phyloP scores from a whole-genome alignment of 1,140 invertebrate species.

The Drosophila aff. region DNA sequence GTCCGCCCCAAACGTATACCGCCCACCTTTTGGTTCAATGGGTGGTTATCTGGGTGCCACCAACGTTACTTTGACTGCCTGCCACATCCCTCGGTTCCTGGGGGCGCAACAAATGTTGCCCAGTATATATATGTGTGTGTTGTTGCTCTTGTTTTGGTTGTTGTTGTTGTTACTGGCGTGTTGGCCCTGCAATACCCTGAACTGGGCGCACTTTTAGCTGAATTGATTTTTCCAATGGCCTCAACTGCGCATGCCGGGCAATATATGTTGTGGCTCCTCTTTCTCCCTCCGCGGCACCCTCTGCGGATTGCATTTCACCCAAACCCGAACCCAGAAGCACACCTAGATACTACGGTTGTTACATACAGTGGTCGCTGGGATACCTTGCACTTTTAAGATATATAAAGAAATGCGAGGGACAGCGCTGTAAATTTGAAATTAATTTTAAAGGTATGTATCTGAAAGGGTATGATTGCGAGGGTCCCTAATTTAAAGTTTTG shows the following conservation, averaged over 20 bases:
- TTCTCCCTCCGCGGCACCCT: not conserved
- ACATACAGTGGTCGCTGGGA: constrained; percentile 4
- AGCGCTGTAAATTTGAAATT: not conserved
- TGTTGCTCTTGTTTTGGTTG: constrained; percentile 25
- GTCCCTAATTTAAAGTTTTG: too few relatives aligned
- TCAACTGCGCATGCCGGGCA: constrained; percentile 79
- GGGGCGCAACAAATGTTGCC: constrained; percentile 48
- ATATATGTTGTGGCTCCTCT: constrained; percentile 13
- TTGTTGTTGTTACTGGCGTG: constrained; percentile 19
- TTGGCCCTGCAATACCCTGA: constrained; percentile 60
- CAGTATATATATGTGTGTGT: constrained; percentile 10
- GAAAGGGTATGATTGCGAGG: too few relatives aligned
- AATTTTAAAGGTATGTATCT: too few relatives aligned
- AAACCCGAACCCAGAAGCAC: constrained; percentile 3
- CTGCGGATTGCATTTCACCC: constrained; percentile 24
- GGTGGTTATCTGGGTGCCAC: constrained; percentile 18
- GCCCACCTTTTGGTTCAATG: constrained; percentile 30
- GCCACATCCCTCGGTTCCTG: constrained; percentile 7
- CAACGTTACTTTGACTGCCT: constrained; percentile 42
- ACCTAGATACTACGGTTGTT: constrained; percentile 1
- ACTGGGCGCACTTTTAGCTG: constrained; percentile 82
- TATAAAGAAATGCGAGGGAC: not conserved
- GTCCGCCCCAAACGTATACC: constrained; percentile 14
- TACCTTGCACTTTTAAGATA: not conserved
- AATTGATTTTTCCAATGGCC: constrained; percentile 80